phyloP scores from a whole-genome alignment of 2,888 invertebrate species.

The Argyra leucocephala region DNA sequence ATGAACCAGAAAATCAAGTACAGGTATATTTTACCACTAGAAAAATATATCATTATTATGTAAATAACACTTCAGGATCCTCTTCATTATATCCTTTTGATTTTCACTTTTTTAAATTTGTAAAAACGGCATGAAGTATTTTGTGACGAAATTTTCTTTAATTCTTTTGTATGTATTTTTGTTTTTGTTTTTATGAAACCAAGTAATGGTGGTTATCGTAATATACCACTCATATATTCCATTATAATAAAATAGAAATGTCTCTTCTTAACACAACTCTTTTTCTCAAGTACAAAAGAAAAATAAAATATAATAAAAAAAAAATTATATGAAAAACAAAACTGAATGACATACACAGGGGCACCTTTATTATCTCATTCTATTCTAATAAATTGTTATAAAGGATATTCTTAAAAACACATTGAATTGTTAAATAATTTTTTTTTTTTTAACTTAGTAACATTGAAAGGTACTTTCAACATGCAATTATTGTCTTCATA shows the following conservation, averaged over 20 bases:
- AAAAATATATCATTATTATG: background rate
- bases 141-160: background rate
- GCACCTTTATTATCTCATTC: background rate
- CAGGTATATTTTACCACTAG: too few relatives aligned
- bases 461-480: background rate
- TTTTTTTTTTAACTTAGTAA: background rate
- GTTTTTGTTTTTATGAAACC: background rate
- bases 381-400: background rate
- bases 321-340: background rate
- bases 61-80: background rate
- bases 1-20: too few relatives aligned
- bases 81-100: background rate
- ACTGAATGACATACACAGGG: background rate
- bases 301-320: background rate
- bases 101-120: background rate
- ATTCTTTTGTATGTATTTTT: background rate
- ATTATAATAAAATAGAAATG: too few relatives aligned
- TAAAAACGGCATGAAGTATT: too few relatives aligned
- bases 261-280: too few relatives aligned
- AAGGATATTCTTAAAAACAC: background rate
- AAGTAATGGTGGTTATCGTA: background rate
- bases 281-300: background rate
- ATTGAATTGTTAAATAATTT: background rate
- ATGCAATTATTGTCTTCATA: background rate
- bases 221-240: background rate